Evolutionary conservation across 2,797 vertebrate species (phyloP).

Genomic region (Tenualosa thibaudeaui): DNA sequence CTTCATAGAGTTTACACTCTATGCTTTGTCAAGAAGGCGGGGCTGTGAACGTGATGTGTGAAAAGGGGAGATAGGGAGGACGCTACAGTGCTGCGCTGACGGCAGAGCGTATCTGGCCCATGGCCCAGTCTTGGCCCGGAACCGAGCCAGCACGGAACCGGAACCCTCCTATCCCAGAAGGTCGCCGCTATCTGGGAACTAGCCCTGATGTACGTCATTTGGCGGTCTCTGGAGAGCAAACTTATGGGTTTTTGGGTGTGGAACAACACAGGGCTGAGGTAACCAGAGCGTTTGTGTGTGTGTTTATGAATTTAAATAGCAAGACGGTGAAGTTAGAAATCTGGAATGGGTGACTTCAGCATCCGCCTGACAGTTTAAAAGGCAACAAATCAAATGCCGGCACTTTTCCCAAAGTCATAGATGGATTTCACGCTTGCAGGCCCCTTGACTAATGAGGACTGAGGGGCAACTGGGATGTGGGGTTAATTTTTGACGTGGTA

Average conservation of each 20-base stretch:
- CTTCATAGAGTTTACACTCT: background rate
- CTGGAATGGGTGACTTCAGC: slow-evolving; percentile 8
- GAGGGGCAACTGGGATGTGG: background rate
- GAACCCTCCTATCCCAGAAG: background rate
- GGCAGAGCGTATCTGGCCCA: background rate
- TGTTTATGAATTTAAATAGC: slow-evolving; percentile 14
- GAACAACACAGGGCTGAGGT: slow-evolving; percentile 8
- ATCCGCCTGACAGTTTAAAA: slow-evolving; percentile 13
- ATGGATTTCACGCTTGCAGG: background rate
- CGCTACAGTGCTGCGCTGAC: background rate
- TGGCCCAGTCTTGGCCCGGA: background rate
- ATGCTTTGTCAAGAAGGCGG: background rate
- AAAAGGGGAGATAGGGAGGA: slow-evolving; percentile 6
- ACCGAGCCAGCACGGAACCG: background rate
- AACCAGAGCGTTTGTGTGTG: background rate
- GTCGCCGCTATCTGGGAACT: slow-evolving; percentile 7
- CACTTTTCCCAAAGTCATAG: background rate
- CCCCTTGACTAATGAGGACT: background rate
- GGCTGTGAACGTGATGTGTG: background rate
- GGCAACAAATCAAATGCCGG: background rate
- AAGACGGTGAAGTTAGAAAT: slow-evolving; percentile 13
- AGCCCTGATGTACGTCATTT: background rate
- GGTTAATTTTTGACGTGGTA: background rate
- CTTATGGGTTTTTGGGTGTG: background rate
- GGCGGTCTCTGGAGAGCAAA: background rate